Evolutionary conservation across 2,888 invertebrate genomes (phyloP).

Genomic region (Stomorhina lunata): DNA sequence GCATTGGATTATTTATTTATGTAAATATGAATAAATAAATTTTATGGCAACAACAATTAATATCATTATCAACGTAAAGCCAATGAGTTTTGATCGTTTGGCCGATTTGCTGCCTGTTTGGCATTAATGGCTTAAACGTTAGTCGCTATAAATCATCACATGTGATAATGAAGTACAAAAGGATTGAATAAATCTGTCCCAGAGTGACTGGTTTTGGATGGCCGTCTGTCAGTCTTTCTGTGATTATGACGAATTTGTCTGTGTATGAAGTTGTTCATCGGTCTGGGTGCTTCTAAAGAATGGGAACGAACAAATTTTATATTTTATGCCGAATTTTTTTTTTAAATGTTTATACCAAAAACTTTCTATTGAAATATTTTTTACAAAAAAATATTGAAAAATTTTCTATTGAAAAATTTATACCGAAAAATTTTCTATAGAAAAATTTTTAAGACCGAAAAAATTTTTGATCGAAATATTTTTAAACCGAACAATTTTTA

Average conservation of each 20-base stretch:
- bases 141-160: slow-evolving; percentile 60
- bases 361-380: too few species aligned
- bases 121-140: slow-evolving; percentile 58
- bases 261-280: neutral
- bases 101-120: neutral
- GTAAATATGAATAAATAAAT: slow-evolving; percentile 51
- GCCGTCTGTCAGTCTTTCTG: neutral
- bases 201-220: neutral
- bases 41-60: slow-evolving; percentile 64
- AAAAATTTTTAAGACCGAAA: too few species aligned
- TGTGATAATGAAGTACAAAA: slow-evolving; percentile 33
- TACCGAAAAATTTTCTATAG: too few species aligned
- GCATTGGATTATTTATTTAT: slow-evolving; percentile 27
- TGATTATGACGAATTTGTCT: neutral
- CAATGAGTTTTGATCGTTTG: too few species aligned
- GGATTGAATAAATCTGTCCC: slow-evolving; percentile 8
- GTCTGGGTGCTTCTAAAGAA: too few species aligned
- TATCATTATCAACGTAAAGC: slow-evolving; percentile 58
- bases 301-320: too few species aligned
- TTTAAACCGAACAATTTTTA: too few species aligned
- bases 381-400: too few species aligned
- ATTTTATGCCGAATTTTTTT: slow-evolving; percentile 36
- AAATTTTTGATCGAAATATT: too few species aligned
- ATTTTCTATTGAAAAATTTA: too few species aligned
- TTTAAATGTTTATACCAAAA: too few species aligned